Base-by-base conservation (phyloP, 2,113 vertebrate genomes). In the Scomber scombrus region DNA sequence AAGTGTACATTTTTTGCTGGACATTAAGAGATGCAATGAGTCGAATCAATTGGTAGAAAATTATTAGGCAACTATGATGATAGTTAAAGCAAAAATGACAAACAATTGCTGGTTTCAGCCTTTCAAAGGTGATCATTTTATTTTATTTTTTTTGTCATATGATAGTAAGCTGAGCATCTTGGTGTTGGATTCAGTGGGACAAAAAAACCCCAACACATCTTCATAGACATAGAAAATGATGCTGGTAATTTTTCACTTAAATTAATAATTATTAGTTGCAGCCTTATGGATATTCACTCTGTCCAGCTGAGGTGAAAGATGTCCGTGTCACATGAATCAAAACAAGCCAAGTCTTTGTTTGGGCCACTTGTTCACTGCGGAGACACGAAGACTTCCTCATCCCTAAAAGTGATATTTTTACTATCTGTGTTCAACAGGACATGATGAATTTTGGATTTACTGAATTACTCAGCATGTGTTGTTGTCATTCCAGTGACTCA, bases 301-400 rank as follows among this genome's bases (percentile, higher is more conserved):
- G 45, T 82, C 34, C 64, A 26, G 34, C 29, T 11, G 2, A 68
- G 71, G 71, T 78, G 29, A 80, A 57, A 64, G 57, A 68, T 18
- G 52, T 72, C 29, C 49, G 10, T 11, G 5, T 56, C 56, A 26
- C 51, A 45, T 43, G 13, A 19, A 40, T 56, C 11, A 11, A 85
- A 52, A 85, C 71, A 50, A 47, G 21, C 23, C 4, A 10, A 40
- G 66, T 40, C 26, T 64, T 68, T 81, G 60, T 78, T 55, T 11
- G 54, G 26, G 10, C 10, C 12, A 4, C 12, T 62, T 40, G 55
- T 64, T 40, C 29, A 56, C 29, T 57, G 67, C 2, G 3, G 34
- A 66, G 49, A 31, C 63, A 45, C 54, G 16, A 21, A 11, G 40
- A 34, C 51, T 55, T 64, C 31, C 0, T 0, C 56, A 5, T n/a